Base-by-base conservation (phyloP, 2,888 invertebrate genomes). In the Ichneumoninae sp. region DNA sequence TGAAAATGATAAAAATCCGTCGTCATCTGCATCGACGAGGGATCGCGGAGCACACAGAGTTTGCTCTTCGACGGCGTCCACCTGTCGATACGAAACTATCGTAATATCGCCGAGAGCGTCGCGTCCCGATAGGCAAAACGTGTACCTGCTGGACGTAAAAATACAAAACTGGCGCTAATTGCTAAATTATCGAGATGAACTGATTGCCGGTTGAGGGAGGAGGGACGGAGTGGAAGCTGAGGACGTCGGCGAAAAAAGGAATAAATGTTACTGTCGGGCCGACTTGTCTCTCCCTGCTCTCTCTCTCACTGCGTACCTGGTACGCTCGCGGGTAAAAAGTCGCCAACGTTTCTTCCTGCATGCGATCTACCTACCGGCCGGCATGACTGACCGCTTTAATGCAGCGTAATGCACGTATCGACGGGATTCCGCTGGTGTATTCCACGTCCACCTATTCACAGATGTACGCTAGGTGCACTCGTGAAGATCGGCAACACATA, bases 291-390 rank as follows among this genome's bases (percentile, higher is more conserved):
- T 47, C 44, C 44, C 16, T 16, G 3, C 44, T 47, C 13, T 47
- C 44, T 47, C 44, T 47, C 5, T 44, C 44, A 44, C 4, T 30
- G 47, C 71, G 79, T 54, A 83, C 26, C n/a, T 54, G 40, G 76
- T 40, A 26, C 63, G 73, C 75, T 65, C 52, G 74, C 36, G 57
- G 52, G 65, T 52, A 79, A 81, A 85, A 85, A 85, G 80, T 75
- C 68, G 63, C 74, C 47, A 78, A 75, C 63, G 85, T 87, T 88
- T 88, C 90, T 90, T 91, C 91, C 89, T 91, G 90, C 91, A 90
- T 91, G 91, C 90, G 88, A 90, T 88, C 86, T 87, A 86, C 87
- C 86, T 65, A 83, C 77, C 80, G 81, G 30, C 71, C 69, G 44
- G 63, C 77, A 69, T 73, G 50, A 77, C 68, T 68, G 75, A 80